Evolutionary conservation across 92 coral and sea anemone genomes (phyloP), one percentile per base, ranked within the genome.

Genomic region (Palythoa caribaeorum): DNA sequence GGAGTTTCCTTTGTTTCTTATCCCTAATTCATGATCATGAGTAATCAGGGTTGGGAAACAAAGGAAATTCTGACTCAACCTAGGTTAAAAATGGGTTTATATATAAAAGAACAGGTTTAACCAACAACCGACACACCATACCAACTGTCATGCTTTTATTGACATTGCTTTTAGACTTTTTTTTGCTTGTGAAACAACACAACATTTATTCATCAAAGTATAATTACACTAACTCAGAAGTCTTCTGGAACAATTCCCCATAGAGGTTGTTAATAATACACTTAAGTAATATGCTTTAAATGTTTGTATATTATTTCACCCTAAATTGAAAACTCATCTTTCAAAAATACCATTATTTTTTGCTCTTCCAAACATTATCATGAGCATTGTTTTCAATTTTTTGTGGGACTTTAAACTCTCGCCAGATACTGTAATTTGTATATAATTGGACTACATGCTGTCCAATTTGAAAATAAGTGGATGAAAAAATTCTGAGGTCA

Each of bases 1-100:
- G 84, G 84, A 78, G 84, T 78, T 78, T 78, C 84, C 84, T 78
- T 78, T 78, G 84, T 78, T 78, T 78, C 84, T 53, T 78, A 48
- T 76, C 80, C 51, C 47, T 76, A 74, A 74, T 74, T 74, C 79
- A 74, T 74, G 79, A 77, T 77, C 84, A 78, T 48, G 84, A 78
- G 84, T 78, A 78, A 77, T 77, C 13, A 77, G 83, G 60, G 83
- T 47, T 77, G 60, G 65, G 83, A 77, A 59, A 77, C 65, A 77
- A 77, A 77, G 83, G 83, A 77, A 77, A 77, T 77, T 77, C 83
- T 77, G 83, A 79, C 71, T 50, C 84, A 79, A 79, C 84, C 84
- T 79, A 79, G 84, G 84, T 79, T 79, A 50, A 79, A 79, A 79
- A 79, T 68, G 84, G 84, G 70, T 79, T 79, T 79, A 79, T 38